phyloP scores from a whole-genome alignment of 2,113 vertebrate genomes.

The Syngnathoides biaculeatus region DNA sequence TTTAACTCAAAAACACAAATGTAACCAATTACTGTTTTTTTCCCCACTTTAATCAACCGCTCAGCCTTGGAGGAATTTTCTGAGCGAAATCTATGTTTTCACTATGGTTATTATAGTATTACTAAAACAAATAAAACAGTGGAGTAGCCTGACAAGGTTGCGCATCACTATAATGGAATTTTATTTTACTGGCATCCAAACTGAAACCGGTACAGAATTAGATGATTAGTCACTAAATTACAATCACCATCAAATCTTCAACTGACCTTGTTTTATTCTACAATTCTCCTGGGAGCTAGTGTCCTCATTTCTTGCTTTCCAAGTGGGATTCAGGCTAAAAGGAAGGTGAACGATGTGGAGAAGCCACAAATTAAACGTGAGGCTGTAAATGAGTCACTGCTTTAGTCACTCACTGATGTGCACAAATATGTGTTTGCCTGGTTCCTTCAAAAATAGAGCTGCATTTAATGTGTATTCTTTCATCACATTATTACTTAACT shows the following conservation, averaged over 20 bases:
- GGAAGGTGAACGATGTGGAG: constrained; percentile 58
- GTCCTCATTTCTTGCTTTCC: constrained; percentile 67
- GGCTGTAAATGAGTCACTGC: constrained; percentile 42
- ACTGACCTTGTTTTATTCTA: constrained; percentile 61
- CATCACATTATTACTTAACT: background rate
- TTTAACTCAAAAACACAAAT: too few relatives aligned
- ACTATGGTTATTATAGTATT: background rate
- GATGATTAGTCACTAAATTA: constrained; percentile 49
- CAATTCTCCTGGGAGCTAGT: constrained; percentile 54
- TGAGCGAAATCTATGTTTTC: constrained; percentile 4
- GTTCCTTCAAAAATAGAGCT: constrained; percentile 23
- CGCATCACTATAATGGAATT: constrained; percentile 5
- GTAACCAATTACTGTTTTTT: too few relatives aligned
- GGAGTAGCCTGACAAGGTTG: background rate
- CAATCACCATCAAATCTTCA: constrained; percentile 42
- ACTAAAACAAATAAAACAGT: background rate
- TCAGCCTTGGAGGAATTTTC: background rate
- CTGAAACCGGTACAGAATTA: constrained; percentile 34
- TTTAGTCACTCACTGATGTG: constrained; percentile 34
- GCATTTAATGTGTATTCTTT: background rate
- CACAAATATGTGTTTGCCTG: constrained; percentile 9
- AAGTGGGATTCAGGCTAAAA: constrained; percentile 62
- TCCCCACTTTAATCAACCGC: background rate
- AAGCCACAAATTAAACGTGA: constrained; percentile 55
- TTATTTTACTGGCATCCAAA: constrained; percentile 30